Conservation (phyloP, 2,113 vertebrate species). For the Syrmaticus mikado region DNA sequence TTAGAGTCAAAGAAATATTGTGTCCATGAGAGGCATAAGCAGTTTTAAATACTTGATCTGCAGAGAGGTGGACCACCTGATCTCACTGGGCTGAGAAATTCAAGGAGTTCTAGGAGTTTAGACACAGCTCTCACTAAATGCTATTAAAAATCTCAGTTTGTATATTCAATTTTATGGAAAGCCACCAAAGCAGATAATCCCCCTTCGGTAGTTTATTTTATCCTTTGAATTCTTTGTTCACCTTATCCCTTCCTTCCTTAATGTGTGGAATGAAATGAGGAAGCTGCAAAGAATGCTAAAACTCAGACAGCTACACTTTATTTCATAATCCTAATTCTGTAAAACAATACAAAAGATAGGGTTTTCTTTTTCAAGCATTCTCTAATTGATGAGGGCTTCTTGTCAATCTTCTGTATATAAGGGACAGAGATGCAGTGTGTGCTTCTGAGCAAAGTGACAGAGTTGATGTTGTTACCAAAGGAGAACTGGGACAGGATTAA, state of each 20-base stretch:
- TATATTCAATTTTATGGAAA: background rate
- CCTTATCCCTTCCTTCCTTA: background rate
- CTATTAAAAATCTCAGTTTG: background rate
- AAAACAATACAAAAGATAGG: slow-evolving; percentile 16
- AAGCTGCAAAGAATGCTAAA: slow-evolving; percentile 40
- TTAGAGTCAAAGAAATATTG: background rate
- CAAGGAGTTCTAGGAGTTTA: background rate
- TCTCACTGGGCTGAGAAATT: background rate
- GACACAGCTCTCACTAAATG: background rate
- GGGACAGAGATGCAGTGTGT: background rate
- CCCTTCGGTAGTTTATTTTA: background rate
- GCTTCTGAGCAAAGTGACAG: too few relatives aligned
- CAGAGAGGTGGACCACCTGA: background rate
- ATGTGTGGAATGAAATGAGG: slow-evolving; percentile 9
- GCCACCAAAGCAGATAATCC: background rate
- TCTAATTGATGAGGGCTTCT: background rate
- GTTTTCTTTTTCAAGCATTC: background rate
- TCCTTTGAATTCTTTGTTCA: background rate
- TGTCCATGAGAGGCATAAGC: background rate
- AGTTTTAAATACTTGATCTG: background rate
- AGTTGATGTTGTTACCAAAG: background rate
- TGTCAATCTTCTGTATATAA: background rate
- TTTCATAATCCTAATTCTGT: background rate
- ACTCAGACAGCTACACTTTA: background rate
- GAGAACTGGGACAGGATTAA: background rate